Evolutionary conservation across 2,113 vertebrate species (phyloP).

Genomic region (Pantherophis guttatus): DNA sequence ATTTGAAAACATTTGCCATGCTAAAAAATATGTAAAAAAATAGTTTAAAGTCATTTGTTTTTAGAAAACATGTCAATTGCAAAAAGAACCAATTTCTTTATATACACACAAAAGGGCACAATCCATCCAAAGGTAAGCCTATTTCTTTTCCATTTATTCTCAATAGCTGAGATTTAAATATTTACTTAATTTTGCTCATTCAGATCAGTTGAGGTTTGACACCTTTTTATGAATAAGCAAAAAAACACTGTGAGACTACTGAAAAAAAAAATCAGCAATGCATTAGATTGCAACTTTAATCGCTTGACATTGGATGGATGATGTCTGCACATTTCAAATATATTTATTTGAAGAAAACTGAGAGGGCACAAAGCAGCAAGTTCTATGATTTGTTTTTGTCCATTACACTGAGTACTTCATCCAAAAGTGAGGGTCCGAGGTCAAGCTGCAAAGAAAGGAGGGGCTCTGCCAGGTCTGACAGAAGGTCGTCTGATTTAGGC

Average conservation of each 20-base stretch:
- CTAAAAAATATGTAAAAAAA: slow-evolving; percentile 69
- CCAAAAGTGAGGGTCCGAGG: slow-evolving; percentile 94
- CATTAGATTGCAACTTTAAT: background rate
- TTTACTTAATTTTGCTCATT: background rate
- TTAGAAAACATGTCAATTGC: slow-evolving; percentile 65
- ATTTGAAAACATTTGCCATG: slow-evolving; percentile 48
- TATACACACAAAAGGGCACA: slow-evolving; percentile 41
- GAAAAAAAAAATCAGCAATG: background rate
- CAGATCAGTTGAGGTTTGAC: background rate
- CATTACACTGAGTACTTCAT: slow-evolving; percentile 98
- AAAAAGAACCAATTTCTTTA: slow-evolving; percentile 53
- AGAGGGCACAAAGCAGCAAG: slow-evolving; percentile 33
- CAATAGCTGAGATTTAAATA: background rate
- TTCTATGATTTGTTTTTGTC: slow-evolving; percentile 80
- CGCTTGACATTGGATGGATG: background rate
- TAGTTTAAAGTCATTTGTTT: slow-evolving; percentile 60
- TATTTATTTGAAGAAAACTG: slow-evolving; percentile 52
- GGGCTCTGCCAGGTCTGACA: slow-evolving; percentile 85
- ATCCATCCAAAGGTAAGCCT: background rate
- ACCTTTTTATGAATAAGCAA: slow-evolving; percentile 29
- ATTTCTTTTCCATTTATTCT: background rate
- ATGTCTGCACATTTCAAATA: slow-evolving; percentile 41
- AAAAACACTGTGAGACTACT: background rate
- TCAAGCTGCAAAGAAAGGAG: slow-evolving; percentile 93
- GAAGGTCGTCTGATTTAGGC: slow-evolving; percentile 82